Conservation (phyloP, 2,888 invertebrate genomes). For the Keiferia lycopersicella region DNA sequence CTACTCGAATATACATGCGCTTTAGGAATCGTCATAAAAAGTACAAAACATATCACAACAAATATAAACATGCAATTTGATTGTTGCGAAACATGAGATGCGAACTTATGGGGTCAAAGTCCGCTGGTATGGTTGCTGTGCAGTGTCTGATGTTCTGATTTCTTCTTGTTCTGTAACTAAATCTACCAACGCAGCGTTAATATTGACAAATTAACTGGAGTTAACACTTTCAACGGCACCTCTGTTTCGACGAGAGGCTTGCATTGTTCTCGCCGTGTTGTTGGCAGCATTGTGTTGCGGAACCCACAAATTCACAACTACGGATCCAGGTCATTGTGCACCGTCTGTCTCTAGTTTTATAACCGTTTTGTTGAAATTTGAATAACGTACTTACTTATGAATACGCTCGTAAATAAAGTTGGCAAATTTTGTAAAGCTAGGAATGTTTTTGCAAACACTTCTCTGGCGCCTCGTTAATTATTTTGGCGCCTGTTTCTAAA, state of each 20-base stretch:
- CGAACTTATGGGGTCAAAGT: neutral
- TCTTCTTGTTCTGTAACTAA: slow-evolving; percentile 19
- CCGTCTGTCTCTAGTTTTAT: slow-evolving; percentile 21
- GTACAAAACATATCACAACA: neutral
- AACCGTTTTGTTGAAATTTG: slow-evolving; percentile 24
- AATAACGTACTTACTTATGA: slow-evolving; percentile 17
- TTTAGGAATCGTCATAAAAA: neutral
- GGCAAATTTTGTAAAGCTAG: slow-evolving; percentile 12
- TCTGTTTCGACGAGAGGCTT: slow-evolving; percentile 26
- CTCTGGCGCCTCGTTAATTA: neutral
- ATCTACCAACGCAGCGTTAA: slow-evolving; percentile 26
- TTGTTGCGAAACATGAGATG: slow-evolving; percentile 1
- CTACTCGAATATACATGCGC: neutral
- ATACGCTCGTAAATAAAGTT: slow-evolving; percentile 14
- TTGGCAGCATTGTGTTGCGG: slow-evolving; percentile 24
- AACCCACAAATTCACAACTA: slow-evolving; percentile 28
- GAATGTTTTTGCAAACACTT: neutral
- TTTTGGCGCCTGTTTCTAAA: neutral
- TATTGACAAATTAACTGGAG: slow-evolving; percentile 27
- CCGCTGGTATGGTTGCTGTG: neutral
- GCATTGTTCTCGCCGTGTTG: slow-evolving; percentile 26
- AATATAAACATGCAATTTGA: slow-evolving; percentile 1
- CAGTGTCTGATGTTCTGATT: slow-evolving; percentile 1
- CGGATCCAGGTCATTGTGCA: slow-evolving; percentile 26
- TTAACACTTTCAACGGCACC: slow-evolving; percentile 28